A percentile compares a stretch with the other conserved stretches of the same genome.
phyloP scores from a whole-genome alignment of 2,888 invertebrate species.

The Eudemis profundana region DNA sequence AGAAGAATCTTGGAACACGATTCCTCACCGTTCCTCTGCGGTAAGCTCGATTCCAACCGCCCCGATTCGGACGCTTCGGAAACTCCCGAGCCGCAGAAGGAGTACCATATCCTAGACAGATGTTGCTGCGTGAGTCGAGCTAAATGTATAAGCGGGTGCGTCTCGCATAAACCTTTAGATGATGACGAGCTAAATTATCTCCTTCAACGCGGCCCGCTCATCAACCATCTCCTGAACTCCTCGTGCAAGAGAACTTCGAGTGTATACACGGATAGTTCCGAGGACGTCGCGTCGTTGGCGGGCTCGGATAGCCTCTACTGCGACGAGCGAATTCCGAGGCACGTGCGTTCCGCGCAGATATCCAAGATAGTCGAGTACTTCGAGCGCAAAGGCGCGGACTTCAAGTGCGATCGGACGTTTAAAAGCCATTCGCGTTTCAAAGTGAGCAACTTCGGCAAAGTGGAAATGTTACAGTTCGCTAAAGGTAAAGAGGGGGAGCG shows the following conservation, averaged over 20 bases:
- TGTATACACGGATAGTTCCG: conserved; percentile 94
- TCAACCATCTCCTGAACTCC: conserved; percentile 73
- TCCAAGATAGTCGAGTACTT: conserved; percentile 95
- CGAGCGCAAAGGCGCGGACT: conserved; percentile 89
- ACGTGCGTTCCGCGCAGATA: conserved; percentile 88
- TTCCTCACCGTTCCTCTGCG: conserved; percentile 64
- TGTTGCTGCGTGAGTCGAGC: conserved; percentile 71
- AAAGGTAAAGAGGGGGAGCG: conserved; percentile 48
- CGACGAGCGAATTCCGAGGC: conserved; percentile 87
- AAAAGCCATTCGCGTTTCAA: conserved; percentile 62
- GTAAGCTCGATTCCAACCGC: conserved; percentile 53
- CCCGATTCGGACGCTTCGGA: conserved; percentile 52
- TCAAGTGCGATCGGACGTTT: conserved; percentile 77
- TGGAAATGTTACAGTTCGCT: conserved; percentile 51
- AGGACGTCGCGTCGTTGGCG: conserved; percentile 92
- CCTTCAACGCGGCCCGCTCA: conserved; percentile 70
- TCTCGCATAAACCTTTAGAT: conserved; percentile 59
- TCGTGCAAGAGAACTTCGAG: conserved; percentile 89
- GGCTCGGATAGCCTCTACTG: conserved; percentile 90
- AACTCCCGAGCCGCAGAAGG: conserved; percentile 50
- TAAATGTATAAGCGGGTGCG: conserved; percentile 65
- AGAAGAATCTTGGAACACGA: conserved; percentile 41
- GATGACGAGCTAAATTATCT: conserved; percentile 75
- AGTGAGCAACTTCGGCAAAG: conserved; percentile 52
- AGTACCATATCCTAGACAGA: conserved; percentile 67